A percentile compares a stretch with the other conserved stretches of the same genome.
phyloP scores from a whole-genome alignment of 2,113 vertebrate species.

The Sceloporus tristichus region DNA sequence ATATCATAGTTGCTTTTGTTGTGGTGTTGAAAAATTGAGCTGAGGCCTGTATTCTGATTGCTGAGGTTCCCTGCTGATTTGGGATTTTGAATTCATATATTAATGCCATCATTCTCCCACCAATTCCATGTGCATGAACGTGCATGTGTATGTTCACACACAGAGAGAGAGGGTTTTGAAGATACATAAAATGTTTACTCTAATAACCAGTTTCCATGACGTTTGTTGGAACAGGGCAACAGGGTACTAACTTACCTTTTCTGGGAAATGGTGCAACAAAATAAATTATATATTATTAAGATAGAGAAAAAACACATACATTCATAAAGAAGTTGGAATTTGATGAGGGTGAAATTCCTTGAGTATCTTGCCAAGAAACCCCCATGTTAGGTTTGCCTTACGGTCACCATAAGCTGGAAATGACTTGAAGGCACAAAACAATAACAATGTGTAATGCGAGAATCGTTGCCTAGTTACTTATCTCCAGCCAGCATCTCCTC shows the following conservation, averaged over 20 bases:
- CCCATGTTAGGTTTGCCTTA: not conserved
- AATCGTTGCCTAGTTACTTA: not conserved
- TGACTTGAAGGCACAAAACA: too few relatives aligned
- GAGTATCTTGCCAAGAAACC: too few relatives aligned
- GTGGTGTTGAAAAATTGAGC: not conserved
- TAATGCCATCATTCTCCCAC: not conserved
- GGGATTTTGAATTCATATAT: not conserved
- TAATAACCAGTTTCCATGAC: not conserved
- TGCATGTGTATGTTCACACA: too few relatives aligned
- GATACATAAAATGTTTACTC: not conserved
- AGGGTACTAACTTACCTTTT: not conserved
- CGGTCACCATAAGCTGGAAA: too few relatives aligned
- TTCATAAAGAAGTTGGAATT: not conserved
- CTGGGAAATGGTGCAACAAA: not conserved
- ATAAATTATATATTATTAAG: not conserved
- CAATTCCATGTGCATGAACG: not conserved
- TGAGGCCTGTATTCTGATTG: not conserved
- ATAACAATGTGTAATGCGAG: constrained; percentile 4
- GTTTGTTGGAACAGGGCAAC: too few relatives aligned
- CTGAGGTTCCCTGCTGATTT: not conserved
- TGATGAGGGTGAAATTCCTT: not conserved
- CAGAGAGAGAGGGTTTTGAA: not conserved
- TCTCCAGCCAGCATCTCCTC: not conserved
- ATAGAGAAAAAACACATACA: not conserved
- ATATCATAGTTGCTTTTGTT: not conserved